phyloP scores from a whole-genome alignment of 2,797 vertebrate genomes.

The Hoplostethus atlanticus region DNA sequence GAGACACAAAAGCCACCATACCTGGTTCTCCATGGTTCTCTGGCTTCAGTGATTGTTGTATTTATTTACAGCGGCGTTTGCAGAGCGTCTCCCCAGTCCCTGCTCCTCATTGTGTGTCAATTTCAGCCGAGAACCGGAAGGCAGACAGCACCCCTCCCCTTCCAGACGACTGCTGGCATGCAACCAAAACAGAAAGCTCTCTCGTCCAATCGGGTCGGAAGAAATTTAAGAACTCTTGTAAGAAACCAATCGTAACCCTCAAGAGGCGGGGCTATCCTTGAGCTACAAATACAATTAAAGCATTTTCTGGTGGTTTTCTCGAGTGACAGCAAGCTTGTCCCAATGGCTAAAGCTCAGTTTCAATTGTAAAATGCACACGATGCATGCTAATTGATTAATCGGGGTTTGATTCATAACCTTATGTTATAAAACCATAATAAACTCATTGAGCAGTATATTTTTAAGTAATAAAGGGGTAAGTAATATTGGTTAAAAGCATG shows the following conservation, averaged over 20 bases:
- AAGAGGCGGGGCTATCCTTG: conserved; percentile 64
- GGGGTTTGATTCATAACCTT: conserved; percentile 8
- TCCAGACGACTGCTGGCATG: conserved; percentile 83
- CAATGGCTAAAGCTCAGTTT: conserved; percentile 72
- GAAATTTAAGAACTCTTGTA: conserved; percentile 57
- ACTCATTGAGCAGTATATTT: background rate
- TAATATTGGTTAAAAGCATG: background rate
- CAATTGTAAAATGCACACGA: conserved; percentile 80
- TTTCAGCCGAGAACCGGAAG: conserved; percentile 89
- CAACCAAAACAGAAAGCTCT: conserved; percentile 82
- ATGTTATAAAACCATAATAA: background rate
- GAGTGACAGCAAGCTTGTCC: conserved; percentile 78
- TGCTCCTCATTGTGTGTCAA: conserved; percentile 91
- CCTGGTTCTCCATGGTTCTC: conserved; percentile 89
- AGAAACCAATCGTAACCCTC: conserved; percentile 52
- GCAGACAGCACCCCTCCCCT: conserved; percentile 84
- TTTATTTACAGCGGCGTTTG: conserved; percentile 88
- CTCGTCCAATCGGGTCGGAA: conserved; percentile 65
- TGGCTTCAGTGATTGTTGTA: conserved; percentile 81
- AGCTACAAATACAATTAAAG: conserved; percentile 81
- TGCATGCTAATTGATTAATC: conserved; percentile 73
- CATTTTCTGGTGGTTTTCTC: conserved; percentile 72
- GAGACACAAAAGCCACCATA: conserved; percentile 72
- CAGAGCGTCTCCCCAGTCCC: conserved; percentile 85
- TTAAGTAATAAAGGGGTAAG: background rate